Conservation (phyloP, 1,140 invertebrate species). For the Heliconius hewitsoni region DNA sequence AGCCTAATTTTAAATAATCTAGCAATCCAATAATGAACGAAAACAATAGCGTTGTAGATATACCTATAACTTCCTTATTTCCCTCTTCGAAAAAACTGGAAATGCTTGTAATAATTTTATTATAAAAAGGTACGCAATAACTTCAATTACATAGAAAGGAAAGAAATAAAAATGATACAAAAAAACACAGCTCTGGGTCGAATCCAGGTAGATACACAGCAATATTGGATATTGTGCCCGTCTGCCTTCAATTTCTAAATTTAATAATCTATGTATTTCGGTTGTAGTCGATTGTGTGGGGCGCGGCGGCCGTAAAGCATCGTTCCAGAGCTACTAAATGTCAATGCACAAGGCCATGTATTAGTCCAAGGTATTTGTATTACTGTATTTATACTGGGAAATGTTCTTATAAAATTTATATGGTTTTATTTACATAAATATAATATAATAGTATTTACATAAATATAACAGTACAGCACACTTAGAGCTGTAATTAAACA, state of each 20-base stretch:
- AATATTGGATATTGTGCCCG: constrained; percentile 44
- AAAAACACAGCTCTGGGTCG: constrained; percentile 27
- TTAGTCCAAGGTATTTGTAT: constrained; percentile 16
- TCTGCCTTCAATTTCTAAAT: constrained; percentile 51
- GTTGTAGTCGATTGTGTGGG: constrained; percentile 44
- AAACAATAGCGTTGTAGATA: background rate
- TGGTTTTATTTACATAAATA: too few species aligned
- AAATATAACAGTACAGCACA: too few species aligned
- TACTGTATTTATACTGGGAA: background rate
- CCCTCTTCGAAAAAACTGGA: constrained; percentile 13
- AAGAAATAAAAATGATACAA: constrained; percentile 19
- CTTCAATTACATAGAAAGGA: constrained; percentile 16
- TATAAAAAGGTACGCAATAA: constrained; percentile 18
- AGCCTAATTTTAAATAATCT: too few species aligned
- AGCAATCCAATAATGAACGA: too few species aligned
- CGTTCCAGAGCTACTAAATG: constrained; percentile 66
- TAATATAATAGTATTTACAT: too few species aligned
- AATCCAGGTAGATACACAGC: constrained; percentile 40
- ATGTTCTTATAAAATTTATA: too few species aligned
- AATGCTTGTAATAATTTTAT: constrained; percentile 2
- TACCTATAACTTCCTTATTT: background rate
- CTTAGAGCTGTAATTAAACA: too few species aligned
- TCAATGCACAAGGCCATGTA: constrained; percentile 68
- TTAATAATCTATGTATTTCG: constrained; percentile 49
- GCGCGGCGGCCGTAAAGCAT: constrained; percentile 65